Base-by-base conservation (phyloP, 2,888 invertebrate genomes). In the Agrotis puta region DNA sequence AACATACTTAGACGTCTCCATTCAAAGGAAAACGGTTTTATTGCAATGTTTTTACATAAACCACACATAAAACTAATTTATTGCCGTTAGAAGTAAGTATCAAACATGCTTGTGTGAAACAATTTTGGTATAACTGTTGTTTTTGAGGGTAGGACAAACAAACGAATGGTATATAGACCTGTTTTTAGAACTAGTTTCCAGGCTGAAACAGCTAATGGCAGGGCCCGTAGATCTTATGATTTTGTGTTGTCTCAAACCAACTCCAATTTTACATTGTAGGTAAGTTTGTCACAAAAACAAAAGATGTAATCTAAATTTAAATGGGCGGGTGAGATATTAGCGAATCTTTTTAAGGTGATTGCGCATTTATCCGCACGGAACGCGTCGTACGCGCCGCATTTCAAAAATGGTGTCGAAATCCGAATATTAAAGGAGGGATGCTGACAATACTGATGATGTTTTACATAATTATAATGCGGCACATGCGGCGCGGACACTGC, bases 1-100 rank as follows among this genome's bases (percentile, higher is more conserved):
- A 82, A 82, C 79, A 77, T 68, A 69, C 79, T 76, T 78, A 75
- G 79, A 85, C 88, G 82, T 88, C 90, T 90, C 88, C 88, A 90
- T 91, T 85, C 85, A 79, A 79, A 82, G 85, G 86, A 83, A 90
- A 88, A 89, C 88, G 88, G 84, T 92, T 92, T 93, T 93, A 93
- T 93, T 90, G 89, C 91, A 81, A 66, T 92, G 89, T 91, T 92
- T 92, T 93, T 92, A 92, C 93, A 93, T 93, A 92, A 92, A 91
- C 85, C 89, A 85, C 88, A 79, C 91, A 92, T 93, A 92, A 93
- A 92, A 88, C 89, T 90, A 92, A 93, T 93, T 93, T 93, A 93
- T 93, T 65, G 83, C 85, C 74, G 78, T 73, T 74, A 83, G 77
- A 76, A 81, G 54, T 70, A 74, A 81, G 73, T 81, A 79, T 80